Base-by-base conservation (phyloP, 2,888 invertebrate genomes). In the Ophion slaviceki region DNA sequence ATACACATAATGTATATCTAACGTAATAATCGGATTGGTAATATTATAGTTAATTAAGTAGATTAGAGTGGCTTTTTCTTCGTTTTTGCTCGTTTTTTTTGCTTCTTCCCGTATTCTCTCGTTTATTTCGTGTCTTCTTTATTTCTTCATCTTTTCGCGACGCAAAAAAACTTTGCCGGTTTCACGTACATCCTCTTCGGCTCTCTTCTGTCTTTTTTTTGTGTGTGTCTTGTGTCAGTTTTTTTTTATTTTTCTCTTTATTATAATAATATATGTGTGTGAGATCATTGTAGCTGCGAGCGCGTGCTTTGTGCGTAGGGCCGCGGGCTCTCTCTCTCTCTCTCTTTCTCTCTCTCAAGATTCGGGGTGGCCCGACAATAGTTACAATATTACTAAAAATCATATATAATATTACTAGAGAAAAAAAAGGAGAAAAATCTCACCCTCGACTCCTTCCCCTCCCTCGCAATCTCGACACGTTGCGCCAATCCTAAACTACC, bases 1-100 rank as follows among this genome's bases (percentile, higher is more conserved):
- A 90, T 93, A 92, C 92, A 92, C 91, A 90, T 91, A 92, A 92
- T 91, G 90, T 92, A 91, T 91, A 92, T 91, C 91, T 91, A 91
- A 92, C 90, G 90, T 92, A 92, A 92, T 92, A 91, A 90, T 90
- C 90, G 90, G 92, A 92, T 90, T 86, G 80, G 90, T 90, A 91
- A 90, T 91, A 91, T 90, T 91, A 91, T 92, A 91, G 82, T 89
- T 87, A 87, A 85, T 87, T 85, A 86, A 88, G 87, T 88, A 91
- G 90, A 90, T 91, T 91, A 91, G 89, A 90, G 90, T 91, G 91
- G 89, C 87, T 88, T 88, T 84, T 82, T 86, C 80, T 80, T 74
- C 67, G 78, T 84, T 75, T 83, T 85, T 82, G 11, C 24, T 66
- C 67, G 32, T 45, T 72, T 64, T 32, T n/a, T 71, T 70, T 32